Base-by-base conservation (phyloP, 2,797 vertebrate species). In the Takifugu ocellatus region DNA sequence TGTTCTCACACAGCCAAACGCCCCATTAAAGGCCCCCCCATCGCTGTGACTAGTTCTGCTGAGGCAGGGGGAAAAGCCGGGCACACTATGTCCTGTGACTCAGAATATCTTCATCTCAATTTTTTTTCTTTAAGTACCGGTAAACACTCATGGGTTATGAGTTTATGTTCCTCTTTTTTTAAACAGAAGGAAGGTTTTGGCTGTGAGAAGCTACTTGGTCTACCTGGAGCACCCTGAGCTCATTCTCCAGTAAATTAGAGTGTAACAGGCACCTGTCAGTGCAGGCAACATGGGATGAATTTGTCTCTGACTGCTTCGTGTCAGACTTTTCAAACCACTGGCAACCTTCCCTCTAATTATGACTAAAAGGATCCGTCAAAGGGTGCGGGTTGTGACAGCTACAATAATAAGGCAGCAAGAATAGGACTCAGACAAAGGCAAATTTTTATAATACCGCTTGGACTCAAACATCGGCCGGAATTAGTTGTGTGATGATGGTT, bases 261-360 rank as follows among this genome's bases (percentile, higher is more conserved):
- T 16, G 16, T 59, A 47, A 72, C 64, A 49, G 60, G 49, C 59
- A 42, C 57, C 29, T 55, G 66, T 44, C 63, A 79, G 42, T 53
- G 11, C 58, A 79, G 63, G 60, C 72, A 80, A 82, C 70, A 72
- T 83, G 74, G 39, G 50, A 71, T 6, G 51, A 72, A 83, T 85
- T 83, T 81, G 79, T 86, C 76, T 87, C 85, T 68, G 60, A 59
- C 53, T 51, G 66, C 78, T 84, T 85, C 75, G 78, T 81, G 61
- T 72, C 26, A 72, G 82, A 72, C 61, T 25, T 77, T 82, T 81
- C 56, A 45, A 77, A 77, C 84, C 61, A 45, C 72, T 75, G 69
- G 68, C 69, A 25, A 51, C 51, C 54, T 77, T 55, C 75, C 69
- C 72, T 84, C 78, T 82, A 87, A 87, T 89, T 83, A 85, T 63